Base-by-base conservation (phyloP, 2,113 vertebrate species). In the Gallinago undulata region DNA sequence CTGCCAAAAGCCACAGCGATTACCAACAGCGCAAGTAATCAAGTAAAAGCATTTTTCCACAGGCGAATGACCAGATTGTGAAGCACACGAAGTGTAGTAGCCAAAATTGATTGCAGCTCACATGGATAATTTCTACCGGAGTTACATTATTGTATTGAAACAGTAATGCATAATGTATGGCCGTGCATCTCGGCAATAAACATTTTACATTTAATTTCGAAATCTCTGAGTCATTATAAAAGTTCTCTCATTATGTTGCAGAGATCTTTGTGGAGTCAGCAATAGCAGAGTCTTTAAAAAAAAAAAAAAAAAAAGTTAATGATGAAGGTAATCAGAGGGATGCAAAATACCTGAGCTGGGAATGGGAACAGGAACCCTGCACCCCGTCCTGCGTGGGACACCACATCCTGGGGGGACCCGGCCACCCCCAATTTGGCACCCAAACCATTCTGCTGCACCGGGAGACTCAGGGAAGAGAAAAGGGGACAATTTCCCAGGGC, bases 181-280 rank as follows among this genome's bases (percentile, higher is more conserved):
- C 88, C 0, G 1, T 39, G 90, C 68, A 93, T 78, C 87, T 95
- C 78, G 77, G 89, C 93, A 96, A 89, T 70, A 94, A 97, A 97
- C 92, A 89, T 81, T 82, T 94, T 95, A 94, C 79, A 88, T 97
- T 98, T 97, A 95, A 97, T 97, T 97, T 96, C 78, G 95, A 95
- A 97, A 96, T 72, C 79, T 96, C 87, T 95, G 94, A 96, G 84
- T 97, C 95, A 94, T 96, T 97, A 92, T 81, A 87, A 96, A 74
- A 96, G 95, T 94, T 97, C 70, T 96, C 75, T 97, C 83, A 50
- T 94, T 93, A 88, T 64, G 77, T 84, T 12, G 43, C 75, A 88
- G 35, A 87, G 87, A 66, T 51, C 91, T 91, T 75, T 73, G 63
- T 82, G 86, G 92, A 96, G 63, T 96, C 94, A 94, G 94, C 79